A percentile compares a stretch with the other conserved stretches of the same genome.
These are phyloP conservation scores for Seriola aureovittata DNA, from an alignment of 2,113 vertebrate genomes.

Conservation along the genomic window DNA sequence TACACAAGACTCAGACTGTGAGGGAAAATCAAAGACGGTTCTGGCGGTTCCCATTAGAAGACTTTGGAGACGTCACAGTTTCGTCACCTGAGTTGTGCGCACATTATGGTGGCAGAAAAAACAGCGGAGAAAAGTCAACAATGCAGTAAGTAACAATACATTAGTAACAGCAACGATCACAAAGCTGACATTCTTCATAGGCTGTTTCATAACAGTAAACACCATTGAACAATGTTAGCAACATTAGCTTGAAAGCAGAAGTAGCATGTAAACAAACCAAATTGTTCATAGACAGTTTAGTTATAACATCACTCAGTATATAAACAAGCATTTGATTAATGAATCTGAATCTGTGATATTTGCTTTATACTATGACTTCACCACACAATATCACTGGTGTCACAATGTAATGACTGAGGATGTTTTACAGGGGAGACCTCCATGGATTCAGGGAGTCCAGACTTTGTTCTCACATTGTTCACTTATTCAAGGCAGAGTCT, in stretches of 20 bases:
- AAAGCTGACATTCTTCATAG: background rate
- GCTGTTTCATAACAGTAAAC: background rate
- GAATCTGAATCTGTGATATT: background rate
- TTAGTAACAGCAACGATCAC: too few species aligned
- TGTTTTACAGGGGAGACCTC: too few species aligned
- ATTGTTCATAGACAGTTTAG: background rate
- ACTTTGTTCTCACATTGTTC: background rate
- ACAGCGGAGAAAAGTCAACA: background rate
- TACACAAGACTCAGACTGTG: background rate
- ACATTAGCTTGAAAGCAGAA: background rate
- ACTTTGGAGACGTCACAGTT: background rate
- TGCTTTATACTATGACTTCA: background rate
- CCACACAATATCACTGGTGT: background rate
- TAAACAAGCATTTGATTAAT: background rate
- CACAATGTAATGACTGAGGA: too few species aligned
- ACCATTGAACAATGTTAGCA: background rate
- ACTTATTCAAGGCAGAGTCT: background rate
- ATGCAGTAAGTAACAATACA: too few species aligned
- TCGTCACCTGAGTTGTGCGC: background rate
- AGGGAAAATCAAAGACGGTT: background rate
- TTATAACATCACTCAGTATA: background rate
- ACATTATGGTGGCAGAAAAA: background rate
- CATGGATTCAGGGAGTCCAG: background rate
- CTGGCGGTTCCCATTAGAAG: background rate
- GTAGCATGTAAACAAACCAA: background rate